A percentile compares a stretch with the other conserved stretches of the same genome.
These are phyloP conservation scores for Drosophila prostipennis DNA, from an alignment of 2,888 invertebrate genomes.

Conservation along the genomic window DNA sequence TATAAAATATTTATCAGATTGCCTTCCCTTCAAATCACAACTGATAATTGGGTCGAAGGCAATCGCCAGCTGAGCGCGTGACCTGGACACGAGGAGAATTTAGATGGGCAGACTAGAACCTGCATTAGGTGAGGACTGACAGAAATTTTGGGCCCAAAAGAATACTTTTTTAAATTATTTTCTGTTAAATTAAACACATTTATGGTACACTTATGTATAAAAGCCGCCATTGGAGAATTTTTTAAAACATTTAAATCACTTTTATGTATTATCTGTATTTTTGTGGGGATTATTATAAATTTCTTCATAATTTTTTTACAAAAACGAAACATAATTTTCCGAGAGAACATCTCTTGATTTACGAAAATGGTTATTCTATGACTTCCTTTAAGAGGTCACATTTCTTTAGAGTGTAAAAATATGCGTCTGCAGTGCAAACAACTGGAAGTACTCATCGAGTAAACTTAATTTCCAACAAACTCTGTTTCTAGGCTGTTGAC, in stretches of 20 bases:
- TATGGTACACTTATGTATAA: too few species aligned
- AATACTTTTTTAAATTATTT: too few species aligned
- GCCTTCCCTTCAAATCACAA: slow-evolving; percentile 55
- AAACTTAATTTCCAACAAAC: slow-evolving; percentile 48
- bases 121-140: slow-evolving; percentile 9
- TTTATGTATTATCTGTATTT: too few species aligned
- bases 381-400: slow-evolving; percentile 9
- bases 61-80: slow-evolving; percentile 53
- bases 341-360: too few species aligned
- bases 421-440: slow-evolving; percentile 62
- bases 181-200: too few species aligned
- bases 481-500: slow-evolving; percentile 35
- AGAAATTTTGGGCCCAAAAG: neutral
- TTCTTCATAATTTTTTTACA: too few species aligned
- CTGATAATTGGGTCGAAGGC: slow-evolving; percentile 64
- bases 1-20: slow-evolving; percentile 47
- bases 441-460: slow-evolving; percentile 53
- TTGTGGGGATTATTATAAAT: too few species aligned
- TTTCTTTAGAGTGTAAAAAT: too few species aligned
- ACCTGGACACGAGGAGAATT: slow-evolving; percentile 54
- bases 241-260: too few species aligned
- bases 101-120: slow-evolving; percentile 57
- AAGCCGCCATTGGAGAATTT: too few species aligned
- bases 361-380: neutral
- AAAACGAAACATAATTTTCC: too few species aligned